Evolutionary conservation across 2,888 invertebrate species (phyloP), one percentile per base, ranked within the genome.

Genomic region (Gymnocheta viridis): DNA sequence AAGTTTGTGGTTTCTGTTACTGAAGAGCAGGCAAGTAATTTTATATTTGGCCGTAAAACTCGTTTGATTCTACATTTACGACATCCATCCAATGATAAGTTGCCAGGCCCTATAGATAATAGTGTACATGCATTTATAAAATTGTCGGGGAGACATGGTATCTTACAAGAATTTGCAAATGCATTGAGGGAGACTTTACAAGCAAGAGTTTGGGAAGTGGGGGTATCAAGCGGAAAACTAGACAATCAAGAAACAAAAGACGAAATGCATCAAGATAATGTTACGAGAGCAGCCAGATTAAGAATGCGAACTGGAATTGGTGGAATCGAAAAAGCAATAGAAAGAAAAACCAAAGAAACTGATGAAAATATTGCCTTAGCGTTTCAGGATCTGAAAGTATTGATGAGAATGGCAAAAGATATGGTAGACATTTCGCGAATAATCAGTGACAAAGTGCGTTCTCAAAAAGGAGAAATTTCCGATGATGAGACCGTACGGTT

Each of bases 401-500:
- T 99, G 3, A 99, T 99, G 97, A 95, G 94, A 74, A 97, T 97
- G 95, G 99, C 99, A 0, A 97, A 98, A 91, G 98, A 99, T 87
- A 99, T 99, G 99, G 99, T 99, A 54, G 92, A 93, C 0, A 93
- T 99, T 86, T 97, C 99, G 0, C 97, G 97, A 91, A 96, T 94
- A 19, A 99, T 99, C 88, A 97, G 99, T 32, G 94, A 94, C 64
- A 98, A 98, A 93, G 97, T 99, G 88, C 95, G 96, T 91, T 97
- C 98, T 88, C 96, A 96, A 90, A 97, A 98, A 93, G 98, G 98
- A 51, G 97, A 98, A 89, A 97, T 99, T 86, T 97, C 98, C 4
- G 98, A 99, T 92, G 99, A 99, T 93, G 99, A 99, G 93, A 99
- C 99, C 9, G 95, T 98, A 5, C 94, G 96, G 88, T 99, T 99